phyloP scores from a whole-genome alignment of 30 jellyfish, hydroid and myxozoan genomes.

The Aurelia coerulea region DNA sequence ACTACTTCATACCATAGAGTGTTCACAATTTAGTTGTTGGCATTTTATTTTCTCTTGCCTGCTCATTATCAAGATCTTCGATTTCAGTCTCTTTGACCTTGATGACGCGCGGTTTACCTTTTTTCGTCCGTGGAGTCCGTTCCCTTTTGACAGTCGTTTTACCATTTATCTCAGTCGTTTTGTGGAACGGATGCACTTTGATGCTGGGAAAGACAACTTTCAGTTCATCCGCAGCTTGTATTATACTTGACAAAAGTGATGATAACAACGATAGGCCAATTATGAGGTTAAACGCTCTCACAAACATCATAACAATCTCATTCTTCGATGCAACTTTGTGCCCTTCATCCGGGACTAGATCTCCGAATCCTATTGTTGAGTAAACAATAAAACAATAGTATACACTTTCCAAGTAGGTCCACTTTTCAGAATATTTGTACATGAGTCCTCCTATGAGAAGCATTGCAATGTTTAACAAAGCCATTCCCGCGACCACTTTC shows the following conservation, averaged over 20 bases:
- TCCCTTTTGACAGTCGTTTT: too few species aligned
- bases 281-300: constrained; percentile 59
- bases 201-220: constrained; percentile 64
- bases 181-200: constrained; percentile 52
- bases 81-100: neutral
- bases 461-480: constrained; percentile 56
- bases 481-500: constrained; percentile 68
- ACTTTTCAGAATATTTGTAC: constrained; percentile 63
- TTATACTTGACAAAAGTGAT: constrained; percentile 63
- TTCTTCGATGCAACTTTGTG: constrained; percentile 43
- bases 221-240: constrained; percentile 76
- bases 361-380: constrained; percentile 80
- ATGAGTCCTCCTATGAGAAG: constrained; percentile 70
- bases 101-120: neutral
- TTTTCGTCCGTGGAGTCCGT: too few species aligned
- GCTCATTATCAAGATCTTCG: neutral
- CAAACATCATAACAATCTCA: constrained; percentile 74
- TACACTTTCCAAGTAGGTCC: constrained; percentile 69
- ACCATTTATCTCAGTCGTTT: too few species aligned
- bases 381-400: constrained; percentile 75
- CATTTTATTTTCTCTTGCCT: neutral
- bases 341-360: constrained; percentile 81
- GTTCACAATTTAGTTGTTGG: neutral
- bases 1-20: neutral
- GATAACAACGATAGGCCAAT: constrained; percentile 70